phyloP scores from a whole-genome alignment of 2,888 invertebrate species.

The Andrena camellia region DNA sequence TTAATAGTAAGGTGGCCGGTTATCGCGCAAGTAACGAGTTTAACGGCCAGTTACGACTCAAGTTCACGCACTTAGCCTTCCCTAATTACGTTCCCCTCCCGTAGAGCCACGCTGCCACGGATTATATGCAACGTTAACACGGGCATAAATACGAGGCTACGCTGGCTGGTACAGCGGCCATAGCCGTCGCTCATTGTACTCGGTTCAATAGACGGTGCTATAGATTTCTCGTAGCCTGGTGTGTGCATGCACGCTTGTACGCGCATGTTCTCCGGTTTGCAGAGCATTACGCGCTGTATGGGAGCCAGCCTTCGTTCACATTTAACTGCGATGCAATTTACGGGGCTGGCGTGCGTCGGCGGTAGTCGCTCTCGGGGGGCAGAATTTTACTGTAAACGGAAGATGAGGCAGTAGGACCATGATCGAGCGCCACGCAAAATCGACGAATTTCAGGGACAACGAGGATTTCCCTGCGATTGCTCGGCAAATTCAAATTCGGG shows the following conservation, averaged over 20 bases:
- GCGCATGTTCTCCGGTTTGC: constrained; percentile 12
- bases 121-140: constrained; percentile 54
- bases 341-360: background rate
- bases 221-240: constrained; percentile 49
- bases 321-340: constrained; percentile 32
- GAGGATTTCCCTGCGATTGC: background rate
- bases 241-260: background rate
- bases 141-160: constrained; percentile 53
- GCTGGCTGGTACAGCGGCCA: constrained; percentile 39
- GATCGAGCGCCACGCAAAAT: background rate
- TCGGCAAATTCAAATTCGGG: background rate
- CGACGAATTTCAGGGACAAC: background rate
- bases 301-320: constrained; percentile 19
- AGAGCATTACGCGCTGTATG: constrained; percentile 12
- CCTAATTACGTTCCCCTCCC: constrained; percentile 38
- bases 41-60: constrained; percentile 21
- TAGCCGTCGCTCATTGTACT: constrained; percentile 67
- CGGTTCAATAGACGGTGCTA: constrained; percentile 69
- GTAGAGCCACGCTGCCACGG: constrained; percentile 34
- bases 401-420: background rate
- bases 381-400: background rate
- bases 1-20: too few relatives aligned
- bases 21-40: background rate
- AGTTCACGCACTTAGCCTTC: constrained; percentile 31
- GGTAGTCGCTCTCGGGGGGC: background rate